phyloP scores from a whole-genome alignment of 2,888 invertebrate genomes.

The Rhagonycha lutea region DNA sequence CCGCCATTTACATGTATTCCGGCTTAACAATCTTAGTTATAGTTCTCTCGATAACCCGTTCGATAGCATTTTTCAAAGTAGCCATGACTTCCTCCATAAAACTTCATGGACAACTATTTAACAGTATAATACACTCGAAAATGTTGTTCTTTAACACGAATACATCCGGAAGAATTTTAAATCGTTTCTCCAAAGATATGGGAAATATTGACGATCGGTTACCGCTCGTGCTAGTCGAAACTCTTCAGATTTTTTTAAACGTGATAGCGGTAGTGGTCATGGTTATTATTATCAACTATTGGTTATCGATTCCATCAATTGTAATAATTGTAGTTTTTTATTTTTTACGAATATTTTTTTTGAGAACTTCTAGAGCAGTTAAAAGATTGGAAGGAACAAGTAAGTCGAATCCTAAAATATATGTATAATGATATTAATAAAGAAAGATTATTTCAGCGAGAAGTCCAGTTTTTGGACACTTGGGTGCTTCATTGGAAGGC shows the following conservation, averaged over 20 bases:
- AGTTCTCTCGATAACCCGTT: slow-evolving; percentile 60
- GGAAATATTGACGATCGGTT: slow-evolving; percentile 64
- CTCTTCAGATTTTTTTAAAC: slow-evolving; percentile 62
- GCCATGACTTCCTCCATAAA: slow-evolving; percentile 76
- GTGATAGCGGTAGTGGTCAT: slow-evolving; percentile 70
- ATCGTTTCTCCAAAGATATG: slow-evolving; percentile 78
- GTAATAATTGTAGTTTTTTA: slow-evolving; percentile 66
- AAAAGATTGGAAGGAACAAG: slow-evolving; percentile 64
- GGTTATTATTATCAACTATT: slow-evolving; percentile 69
- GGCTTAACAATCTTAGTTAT: slow-evolving; percentile 46
- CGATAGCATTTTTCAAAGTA: slow-evolving; percentile 63
- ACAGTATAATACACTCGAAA: slow-evolving; percentile 72
- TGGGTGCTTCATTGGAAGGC: slow-evolving; percentile 80
- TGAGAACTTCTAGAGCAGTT: slow-evolving; percentile 70
- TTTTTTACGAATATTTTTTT: slow-evolving; percentile 65
- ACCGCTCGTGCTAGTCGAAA: slow-evolving; percentile 60
- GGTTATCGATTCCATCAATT: slow-evolving; percentile 64
- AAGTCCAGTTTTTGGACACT: slow-evolving; percentile 88
- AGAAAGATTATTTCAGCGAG: slow-evolving; percentile 58
- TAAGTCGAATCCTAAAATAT: slow-evolving; percentile 40
- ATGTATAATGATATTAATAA: neutral
- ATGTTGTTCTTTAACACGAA: slow-evolving; percentile 90
- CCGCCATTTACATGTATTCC: slow-evolving; percentile 51
- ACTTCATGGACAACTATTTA: slow-evolving; percentile 85
- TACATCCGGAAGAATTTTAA: slow-evolving; percentile 75